phyloP scores from a whole-genome alignment of 2,797 vertebrate genomes.

The Siniperca undulata region DNA sequence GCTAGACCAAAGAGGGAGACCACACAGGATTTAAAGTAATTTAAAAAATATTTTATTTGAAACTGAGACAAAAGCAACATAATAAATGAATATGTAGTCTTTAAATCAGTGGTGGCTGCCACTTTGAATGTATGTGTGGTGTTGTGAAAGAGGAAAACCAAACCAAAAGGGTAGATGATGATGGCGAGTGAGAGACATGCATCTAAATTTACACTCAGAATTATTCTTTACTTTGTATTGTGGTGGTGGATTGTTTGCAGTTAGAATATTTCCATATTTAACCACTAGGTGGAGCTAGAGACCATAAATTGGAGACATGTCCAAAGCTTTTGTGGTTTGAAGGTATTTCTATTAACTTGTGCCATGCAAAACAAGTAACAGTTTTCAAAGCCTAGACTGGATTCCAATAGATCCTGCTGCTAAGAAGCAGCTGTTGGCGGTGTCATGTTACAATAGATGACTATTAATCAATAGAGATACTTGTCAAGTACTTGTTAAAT shows the following conservation, averaged over 20 bases:
- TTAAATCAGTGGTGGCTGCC: neutral
- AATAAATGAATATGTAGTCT: no score
- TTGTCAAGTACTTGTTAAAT: constrained; percentile 70
- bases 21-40: neutral
- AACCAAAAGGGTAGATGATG: neutral
- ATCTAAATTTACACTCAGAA: neutral
- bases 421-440: constrained; percentile 32
- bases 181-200: neutral
- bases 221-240: neutral
- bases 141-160: neutral
- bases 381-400: constrained; percentile 22
- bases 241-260: neutral
- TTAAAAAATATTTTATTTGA: neutral
- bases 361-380: neutral
- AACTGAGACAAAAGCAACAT: neutral
- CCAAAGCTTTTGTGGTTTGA: neutral
- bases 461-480: constrained; percentile 66
- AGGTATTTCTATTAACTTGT: constrained; percentile 6
- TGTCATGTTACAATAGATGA: constrained; percentile 52
- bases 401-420: constrained; percentile 35
- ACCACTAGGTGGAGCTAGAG: constrained; percentile 87
- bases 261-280: constrained; percentile 48
- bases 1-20: neutral
- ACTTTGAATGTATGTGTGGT: neutral
- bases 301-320: constrained; percentile 73